Evolutionary conservation across 2,888 invertebrate genomes (phyloP).

Genomic region (Oscheius sp.): DNA sequence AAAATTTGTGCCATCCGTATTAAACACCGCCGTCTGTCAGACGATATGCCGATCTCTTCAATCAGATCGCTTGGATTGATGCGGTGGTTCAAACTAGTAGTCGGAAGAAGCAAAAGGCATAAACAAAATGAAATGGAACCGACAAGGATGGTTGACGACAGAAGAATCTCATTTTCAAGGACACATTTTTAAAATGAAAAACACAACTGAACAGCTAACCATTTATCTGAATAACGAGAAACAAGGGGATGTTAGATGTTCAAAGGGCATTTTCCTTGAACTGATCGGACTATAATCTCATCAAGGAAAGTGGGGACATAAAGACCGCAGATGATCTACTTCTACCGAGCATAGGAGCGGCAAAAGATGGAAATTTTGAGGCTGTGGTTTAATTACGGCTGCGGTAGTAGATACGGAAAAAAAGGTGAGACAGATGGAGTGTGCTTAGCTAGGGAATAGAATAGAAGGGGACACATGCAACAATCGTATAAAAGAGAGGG

Average conservation of each 20-base stretch:
- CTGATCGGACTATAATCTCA: neutral
- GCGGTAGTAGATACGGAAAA: conserved; percentile 7
- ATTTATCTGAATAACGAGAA: conserved; percentile 23
- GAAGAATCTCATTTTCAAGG: neutral
- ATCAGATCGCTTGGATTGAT: neutral
- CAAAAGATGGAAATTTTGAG: neutral
- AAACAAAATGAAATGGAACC: conserved; percentile 13
- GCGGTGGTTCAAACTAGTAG: conserved; percentile 8
- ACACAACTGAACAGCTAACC: conserved; percentile 14
- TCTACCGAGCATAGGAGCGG: neutral
- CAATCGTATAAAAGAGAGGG: conserved; percentile 1
- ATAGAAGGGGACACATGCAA: neutral
- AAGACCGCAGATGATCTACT: neutral
- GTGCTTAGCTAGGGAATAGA: neutral
- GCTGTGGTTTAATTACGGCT: conserved; percentile 26
- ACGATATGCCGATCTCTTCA: neutral
- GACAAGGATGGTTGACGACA: neutral
- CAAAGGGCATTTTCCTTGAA: neutral
- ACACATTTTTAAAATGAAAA: neutral
- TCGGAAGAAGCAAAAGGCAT: neutral
- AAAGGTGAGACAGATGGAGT: neutral
- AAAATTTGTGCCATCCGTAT: neutral
- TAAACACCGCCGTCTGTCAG: too few species aligned
- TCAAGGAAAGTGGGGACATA: neutral
- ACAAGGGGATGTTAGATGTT: conserved; percentile 18